phyloP scores from a whole-genome alignment of 2,888 invertebrate species.

The Drosophila neotestacea region DNA sequence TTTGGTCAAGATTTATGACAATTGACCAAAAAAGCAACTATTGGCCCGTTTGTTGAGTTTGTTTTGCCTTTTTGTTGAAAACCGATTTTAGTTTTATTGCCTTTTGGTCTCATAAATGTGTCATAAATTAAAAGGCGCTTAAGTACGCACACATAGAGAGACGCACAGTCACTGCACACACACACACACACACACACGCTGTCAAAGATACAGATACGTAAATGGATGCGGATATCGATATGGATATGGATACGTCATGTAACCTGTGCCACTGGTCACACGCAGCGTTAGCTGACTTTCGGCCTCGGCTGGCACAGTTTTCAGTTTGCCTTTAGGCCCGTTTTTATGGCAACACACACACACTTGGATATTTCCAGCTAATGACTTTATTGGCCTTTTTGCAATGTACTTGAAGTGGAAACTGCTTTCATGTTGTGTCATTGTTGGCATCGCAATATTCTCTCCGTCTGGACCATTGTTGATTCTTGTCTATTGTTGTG shows the following conservation, averaged over 20 bases:
- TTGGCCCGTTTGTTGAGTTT: slow-evolving; percentile 39
- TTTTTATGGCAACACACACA: slow-evolving; percentile 49
- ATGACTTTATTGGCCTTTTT: slow-evolving; percentile 76
- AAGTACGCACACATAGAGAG: slow-evolving; percentile 20
- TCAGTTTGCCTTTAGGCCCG: slow-evolving; percentile 37
- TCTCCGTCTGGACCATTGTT: slow-evolving; percentile 49
- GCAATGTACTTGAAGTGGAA: slow-evolving; percentile 62
- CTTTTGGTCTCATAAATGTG: slow-evolving; percentile 78
- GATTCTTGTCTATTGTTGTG: slow-evolving; percentile 45
- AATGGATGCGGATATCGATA: slow-evolving; percentile 11
- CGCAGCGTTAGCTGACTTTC: slow-evolving; percentile 70
- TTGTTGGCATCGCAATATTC: slow-evolving; percentile 61
- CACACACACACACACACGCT: slow-evolving; percentile 12
- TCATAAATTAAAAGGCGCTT: slow-evolving; percentile 84
- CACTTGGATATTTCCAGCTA: slow-evolving; percentile 50
- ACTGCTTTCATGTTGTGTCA: slow-evolving; percentile 78
- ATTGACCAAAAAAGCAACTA: slow-evolving; percentile 65
- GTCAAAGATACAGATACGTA: slow-evolving; percentile 4
- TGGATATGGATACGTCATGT: slow-evolving; percentile 40
- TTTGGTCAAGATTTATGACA: slow-evolving; percentile 79
- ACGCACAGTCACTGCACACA: slow-evolving; percentile 5
- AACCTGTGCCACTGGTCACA: slow-evolving; percentile 78
- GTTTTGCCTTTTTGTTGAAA: slow-evolving; percentile 60
- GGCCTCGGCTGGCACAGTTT: slow-evolving; percentile 36
- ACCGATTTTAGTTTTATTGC: slow-evolving; percentile 71